Evolutionary conservation across 2,113 vertebrate species (phyloP), one percentile per base, ranked within the genome.

Genomic region (Alethe diademata): DNA sequence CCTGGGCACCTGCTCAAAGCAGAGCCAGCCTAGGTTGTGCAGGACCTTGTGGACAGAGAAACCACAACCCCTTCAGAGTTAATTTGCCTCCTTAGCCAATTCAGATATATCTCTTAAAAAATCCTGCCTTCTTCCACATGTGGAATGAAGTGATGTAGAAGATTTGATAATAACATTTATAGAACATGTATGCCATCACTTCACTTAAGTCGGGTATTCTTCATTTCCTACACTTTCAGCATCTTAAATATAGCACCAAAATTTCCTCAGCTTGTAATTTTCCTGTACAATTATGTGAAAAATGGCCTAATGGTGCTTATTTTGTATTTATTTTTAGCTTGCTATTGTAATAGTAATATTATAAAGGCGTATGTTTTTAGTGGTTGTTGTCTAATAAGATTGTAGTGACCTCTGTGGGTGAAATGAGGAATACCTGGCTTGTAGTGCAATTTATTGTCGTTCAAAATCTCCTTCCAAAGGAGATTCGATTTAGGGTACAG

Each of bases 351-450:
- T 24, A 74, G 5, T 66, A 67, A 14, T 40, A 16, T 35, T 47
- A 36, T 23, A 57, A 76, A 79, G 10, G 15, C 3, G 3, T 47
- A 8, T 13, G 12, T 43, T 48, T 24, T 56, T 64, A 75, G n/a
- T 24, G 5, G 15, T 29, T 2, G 0, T 26, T 38, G 26, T 84
- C 61, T 85, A 67, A 29, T 75, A 69, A 84, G 87, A 65, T 73
- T 90, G 25, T 15, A 90, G 91, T 86, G 89, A 74, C 93, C 91
- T 96, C 94, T 96, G 43, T 69, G 42, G 94, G 89, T 69, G 50
- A 90, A 85, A 96, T 51, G 43, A 92, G 60, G 88, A 92, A 95
- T 17, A 73, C 13, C 20, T 47, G 7, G 6, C 11, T 48, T 66
- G 23, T 47, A 23, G 29, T 16, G 29, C 33, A 42, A 43, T 87